phyloP scores from a whole-genome alignment of 2,113 vertebrate species.

The Microtus richardsoni region DNA sequence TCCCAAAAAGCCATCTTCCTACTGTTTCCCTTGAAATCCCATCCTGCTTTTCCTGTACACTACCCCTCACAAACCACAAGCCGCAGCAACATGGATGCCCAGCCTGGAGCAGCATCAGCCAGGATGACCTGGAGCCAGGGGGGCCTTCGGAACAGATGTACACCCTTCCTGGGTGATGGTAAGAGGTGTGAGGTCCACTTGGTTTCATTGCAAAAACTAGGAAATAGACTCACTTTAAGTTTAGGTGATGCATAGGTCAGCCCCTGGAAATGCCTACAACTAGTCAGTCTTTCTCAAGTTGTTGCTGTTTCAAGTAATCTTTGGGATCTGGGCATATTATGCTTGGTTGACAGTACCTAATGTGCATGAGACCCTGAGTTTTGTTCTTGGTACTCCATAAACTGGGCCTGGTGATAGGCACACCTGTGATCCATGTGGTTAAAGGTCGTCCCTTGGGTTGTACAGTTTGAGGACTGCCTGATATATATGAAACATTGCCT shows the following conservation, averaged over 20 bases:
- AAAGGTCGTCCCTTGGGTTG: not conserved
- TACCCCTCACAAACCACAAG: conserved; percentile 84
- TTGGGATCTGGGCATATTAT: not conserved
- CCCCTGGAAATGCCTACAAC: not conserved
- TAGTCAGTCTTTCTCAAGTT: not conserved
- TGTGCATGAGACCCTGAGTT: not conserved
- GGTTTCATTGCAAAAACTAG: conserved; percentile 76
- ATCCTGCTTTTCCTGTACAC: conserved; percentile 83
- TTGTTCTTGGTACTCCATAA: not conserved
- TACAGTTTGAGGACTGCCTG: not conserved
- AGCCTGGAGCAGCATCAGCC: conserved; percentile 83
- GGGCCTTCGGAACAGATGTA: conserved; percentile 84
- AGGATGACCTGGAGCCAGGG: conserved; percentile 83
- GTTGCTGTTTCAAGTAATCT: not conserved
- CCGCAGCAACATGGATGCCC: conserved; percentile 82
- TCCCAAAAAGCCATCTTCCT: conserved; percentile 82
- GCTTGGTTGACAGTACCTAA: not conserved
- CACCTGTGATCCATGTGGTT: not conserved
- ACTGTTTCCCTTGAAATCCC: conserved; percentile 80
- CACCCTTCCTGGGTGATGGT: conserved; percentile 85
- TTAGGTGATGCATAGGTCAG: conserved; percentile 58
- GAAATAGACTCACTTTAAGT: conserved; percentile 60
- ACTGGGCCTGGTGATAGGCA: not conserved
- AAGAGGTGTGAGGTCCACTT: conserved; percentile 85
- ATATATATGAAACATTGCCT: not conserved